Percentiles rank a stretch among this genome's conserved stretches.
Evolutionary conservation across 2,797 vertebrate genomes (phyloP).

Genomic region (Neoniphon sammara): DNA sequence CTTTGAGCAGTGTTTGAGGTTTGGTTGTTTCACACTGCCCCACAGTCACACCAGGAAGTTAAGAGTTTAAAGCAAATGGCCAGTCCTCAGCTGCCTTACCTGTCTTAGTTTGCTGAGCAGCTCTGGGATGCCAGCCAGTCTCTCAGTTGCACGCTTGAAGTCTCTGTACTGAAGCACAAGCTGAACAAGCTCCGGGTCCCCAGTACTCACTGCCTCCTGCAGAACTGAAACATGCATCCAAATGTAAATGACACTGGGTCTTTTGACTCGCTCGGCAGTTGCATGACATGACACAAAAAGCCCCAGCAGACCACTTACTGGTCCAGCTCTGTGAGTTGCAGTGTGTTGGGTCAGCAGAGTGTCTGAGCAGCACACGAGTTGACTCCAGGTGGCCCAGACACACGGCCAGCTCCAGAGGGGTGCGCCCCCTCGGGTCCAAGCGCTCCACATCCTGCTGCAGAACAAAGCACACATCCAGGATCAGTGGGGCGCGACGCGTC

Average conservation of each 20-base stretch:
- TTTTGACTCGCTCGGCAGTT: conserved; percentile 3
- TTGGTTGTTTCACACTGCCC: background rate
- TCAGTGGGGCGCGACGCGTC: conserved; percentile 34
- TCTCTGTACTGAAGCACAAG: conserved; percentile 95
- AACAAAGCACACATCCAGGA: conserved; percentile 40
- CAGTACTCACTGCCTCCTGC: conserved; percentile 96
- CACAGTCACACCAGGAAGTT: too few relatives aligned
- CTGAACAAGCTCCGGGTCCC: conserved; percentile 95
- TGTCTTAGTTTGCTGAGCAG: conserved; percentile 93
- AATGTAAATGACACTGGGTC: background rate
- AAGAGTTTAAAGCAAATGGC: background rate
- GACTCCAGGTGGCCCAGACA: conserved; percentile 94
- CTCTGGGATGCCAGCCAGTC: conserved; percentile 93
- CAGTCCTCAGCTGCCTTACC: conserved; percentile 72
- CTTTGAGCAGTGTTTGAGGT: background rate
- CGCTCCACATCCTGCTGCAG: conserved; percentile 88
- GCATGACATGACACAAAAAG: background rate
- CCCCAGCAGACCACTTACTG: conserved; percentile 74
- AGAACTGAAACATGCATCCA: conserved; percentile 83
- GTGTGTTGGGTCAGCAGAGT: conserved; percentile 89
- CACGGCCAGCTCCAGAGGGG: conserved; percentile 91
- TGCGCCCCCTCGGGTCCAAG: conserved; percentile 90
- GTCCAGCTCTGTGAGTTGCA: conserved; percentile 92
- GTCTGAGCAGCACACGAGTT: conserved; percentile 88
- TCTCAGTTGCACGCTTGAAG: conserved; percentile 90